Conservation (phyloP, 2,888 invertebrate species). For the Julus scanicus region DNA sequence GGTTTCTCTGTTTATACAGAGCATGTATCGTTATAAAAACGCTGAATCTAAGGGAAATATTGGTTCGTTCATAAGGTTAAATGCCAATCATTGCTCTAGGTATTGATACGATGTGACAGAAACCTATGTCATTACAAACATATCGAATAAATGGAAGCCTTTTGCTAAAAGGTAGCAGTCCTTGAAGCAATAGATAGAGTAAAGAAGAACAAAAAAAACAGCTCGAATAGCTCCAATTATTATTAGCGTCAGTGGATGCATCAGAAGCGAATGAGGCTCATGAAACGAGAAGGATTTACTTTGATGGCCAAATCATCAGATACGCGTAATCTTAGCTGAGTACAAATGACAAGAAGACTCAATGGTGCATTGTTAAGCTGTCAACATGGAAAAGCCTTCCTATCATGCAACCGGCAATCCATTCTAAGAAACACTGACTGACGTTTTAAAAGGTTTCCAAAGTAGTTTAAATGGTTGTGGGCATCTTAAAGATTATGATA, state of each 20-base stretch:
- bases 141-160: constrained; percentile 6
- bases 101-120: constrained; percentile 21
- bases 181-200: not conserved
- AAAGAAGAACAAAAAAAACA: not conserved
- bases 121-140: not conserved
- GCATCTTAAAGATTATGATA: constrained; percentile 17
- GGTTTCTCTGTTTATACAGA: not conserved
- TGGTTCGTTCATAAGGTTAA: not conserved
- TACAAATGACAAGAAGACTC: constrained; percentile 7
- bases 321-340: constrained; percentile 21
- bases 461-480: not conserved
- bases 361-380: constrained; percentile 15
- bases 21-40: not conserved
- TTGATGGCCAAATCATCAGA: constrained; percentile 28
- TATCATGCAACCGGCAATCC: not conserved
- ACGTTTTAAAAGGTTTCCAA: constrained; percentile 12
- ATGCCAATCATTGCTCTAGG: not conserved
- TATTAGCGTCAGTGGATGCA: constrained; percentile 8
- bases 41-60: not conserved
- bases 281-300: constrained; percentile 6
- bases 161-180: not conserved
- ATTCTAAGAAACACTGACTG: not conserved
- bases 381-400: not conserved
- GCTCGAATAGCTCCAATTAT: not conserved
- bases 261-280: not conserved